Evolutionary conservation across 2,113 vertebrate species (phyloP), one percentile per base, ranked within the genome.

Genomic region (Thryonomys swinderianus): DNA sequence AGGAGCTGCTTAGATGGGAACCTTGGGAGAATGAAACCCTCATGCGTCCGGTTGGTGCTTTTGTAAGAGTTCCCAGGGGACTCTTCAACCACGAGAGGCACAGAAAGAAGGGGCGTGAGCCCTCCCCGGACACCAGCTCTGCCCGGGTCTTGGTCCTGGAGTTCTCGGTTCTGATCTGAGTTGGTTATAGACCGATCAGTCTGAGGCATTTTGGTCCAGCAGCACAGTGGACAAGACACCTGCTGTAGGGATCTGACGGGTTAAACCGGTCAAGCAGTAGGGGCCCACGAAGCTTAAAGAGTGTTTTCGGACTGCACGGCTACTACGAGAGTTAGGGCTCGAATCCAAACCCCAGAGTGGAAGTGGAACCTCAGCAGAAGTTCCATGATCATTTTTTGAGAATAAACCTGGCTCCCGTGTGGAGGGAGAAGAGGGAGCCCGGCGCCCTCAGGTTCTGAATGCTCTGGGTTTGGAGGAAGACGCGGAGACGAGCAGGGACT

Each of bases 211-310:
- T n/a, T 25, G 20, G 5, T 25, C 7, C 7, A 82, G 37, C 78
- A 45, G n/a, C 37, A 55, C 27, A 45, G 25, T 25, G 48, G 48
- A 25, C 32, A 27, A 37, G 79, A 30, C 55, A 32, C 6, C 10
- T 73, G 66, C 6, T 1, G 2, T 0, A 61, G 21, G 6, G 48
- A 4, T 48, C 30, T 13, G 11, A 10, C 0, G 1, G 53, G 37
- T 91, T 85, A 74, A 42, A n/a, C 7, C 61, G 64, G 25, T 13
- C 20, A 5, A 5, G 5, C 61, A 81, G 21, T 2, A 51, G 32
- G 51, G 17, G 12, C 25, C 27, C 14, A 7, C 76, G 23, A 2
- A 21, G 32, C 7, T 3, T 3, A 3, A 48, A 5, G 2, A 59
- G 0, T 30, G 18, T 88, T 55, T 57, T 57, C 18, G 20, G 21